Base-by-base conservation (phyloP, 2,888 invertebrate species). In the Drosophila lacicola region DNA sequence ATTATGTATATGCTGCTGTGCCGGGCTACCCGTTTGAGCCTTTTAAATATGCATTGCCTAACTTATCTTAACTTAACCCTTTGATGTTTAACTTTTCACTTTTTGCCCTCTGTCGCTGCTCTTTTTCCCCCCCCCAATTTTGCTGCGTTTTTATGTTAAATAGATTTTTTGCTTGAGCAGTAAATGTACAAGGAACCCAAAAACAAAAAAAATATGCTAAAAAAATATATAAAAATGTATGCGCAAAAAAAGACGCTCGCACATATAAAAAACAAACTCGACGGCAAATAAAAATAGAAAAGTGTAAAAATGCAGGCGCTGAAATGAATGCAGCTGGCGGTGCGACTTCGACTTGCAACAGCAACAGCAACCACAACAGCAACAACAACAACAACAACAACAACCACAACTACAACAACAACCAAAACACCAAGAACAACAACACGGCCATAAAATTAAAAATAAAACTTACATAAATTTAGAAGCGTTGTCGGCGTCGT, bases 381-480 rank as follows among this genome's bases (percentile, higher is more conserved):
- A 49, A 21, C 45, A 54, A 42, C 36, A 53, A 10, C 55, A 69
- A 33, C 44, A 51, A 53, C 66, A 55, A 70, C 58, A 68, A 66
- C 75, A 46, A 42, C 51, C 17, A 29, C 45, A 34, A 25, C 36
- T 45, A 8, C 55, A 69, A 25, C 44, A 51, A 34, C 47, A 49
- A 21, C 45, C 42, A 42, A 25, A 53, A 10, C 55, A 69, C 25
- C 44, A 51, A 53, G 63, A 55, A 70, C 58, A 68, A 66, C 57
- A 70, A 74, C 67, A 74, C 79, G 58, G 64, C 73, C 86, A 86
- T 71, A 68, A 72, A 88, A 88, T 81, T 88, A 84, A 81, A 83
- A 83, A 83, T 83, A 83, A 83, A 86, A 83, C 84, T 83, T 88
- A 88, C 87, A 83, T 88, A 88, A 83, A 87, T 88, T 86, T 86